Evolutionary conservation across 2,797 vertebrate species (phyloP), one percentile per base, ranked within the genome.

Genomic region (Muscicapa comitata): DNA sequence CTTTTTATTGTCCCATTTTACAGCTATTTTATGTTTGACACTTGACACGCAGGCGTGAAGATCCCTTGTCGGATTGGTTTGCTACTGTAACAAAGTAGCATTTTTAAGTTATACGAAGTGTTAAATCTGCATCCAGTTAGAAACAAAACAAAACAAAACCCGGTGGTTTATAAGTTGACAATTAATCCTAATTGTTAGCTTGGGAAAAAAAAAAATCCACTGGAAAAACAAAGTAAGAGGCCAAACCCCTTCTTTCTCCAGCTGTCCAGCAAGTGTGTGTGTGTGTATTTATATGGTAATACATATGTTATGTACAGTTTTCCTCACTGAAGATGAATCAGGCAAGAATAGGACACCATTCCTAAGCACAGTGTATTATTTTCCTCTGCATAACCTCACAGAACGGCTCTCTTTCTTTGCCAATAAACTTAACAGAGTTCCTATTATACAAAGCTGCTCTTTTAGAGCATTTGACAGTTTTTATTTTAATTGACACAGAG

Each of bases 361-460:
- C 67, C 66, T 50, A 48, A 88, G 42, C n/a, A 42, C 8, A 66
- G 9, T 1, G 6, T 43, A 58, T 58, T 45, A n/a, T 90, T 93
- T 91, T 88, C 68, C n/a, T 83, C 54, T 26, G 18, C 13, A 78
- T 61, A 77, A 80, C 81, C 55, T 88, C 96, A 42, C 0, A 4
- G 70, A 92, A 86, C 0, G 4, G 61, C 47, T 97, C 90, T 81
- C 75, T 80, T 77, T 83, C 77, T 86, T 79, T 92, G 80, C 83
- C 47, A 63, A 94, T 95, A 96, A 95, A 95, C 79, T 94, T 79
- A 62, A 93, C 91, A 48, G 63, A 93, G 91, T 93, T 92, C 80
- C 88, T 95, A 95, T 97, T 96, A 96, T 96, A 96, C 96, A 93
- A 96, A 95, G 94, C 90, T 93, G 91, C 93, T 94, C 90, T 96